phyloP scores from a whole-genome alignment of 2,888 invertebrate species.

The Maniola hyperantus region DNA sequence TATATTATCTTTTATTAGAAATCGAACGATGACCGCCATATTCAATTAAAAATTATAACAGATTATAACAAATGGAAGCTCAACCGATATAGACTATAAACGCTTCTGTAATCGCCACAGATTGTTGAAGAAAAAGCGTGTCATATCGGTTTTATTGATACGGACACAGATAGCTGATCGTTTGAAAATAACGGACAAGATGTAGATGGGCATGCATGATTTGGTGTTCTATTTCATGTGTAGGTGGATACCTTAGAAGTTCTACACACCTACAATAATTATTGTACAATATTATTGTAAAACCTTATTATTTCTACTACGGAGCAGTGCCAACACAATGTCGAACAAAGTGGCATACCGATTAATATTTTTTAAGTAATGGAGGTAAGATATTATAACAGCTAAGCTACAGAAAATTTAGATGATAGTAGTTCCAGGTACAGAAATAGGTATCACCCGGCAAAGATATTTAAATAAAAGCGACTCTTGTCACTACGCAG shows the following conservation, averaged over 20 bases:
- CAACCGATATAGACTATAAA: constrained; percentile 52
- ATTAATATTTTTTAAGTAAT: no score
- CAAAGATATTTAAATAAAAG: no score
- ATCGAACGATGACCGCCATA: constrained; percentile 41
- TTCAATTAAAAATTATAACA: constrained; percentile 43
- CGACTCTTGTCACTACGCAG: no score
- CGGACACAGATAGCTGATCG: constrained; percentile 26
- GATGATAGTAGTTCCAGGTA: no score
- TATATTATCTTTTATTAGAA: constrained; percentile 25
- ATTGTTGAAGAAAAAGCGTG: constrained; percentile 71
- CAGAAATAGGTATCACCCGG: no score
- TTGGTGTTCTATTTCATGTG: background rate
- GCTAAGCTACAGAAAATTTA: no score
- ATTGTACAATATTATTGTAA: background rate
- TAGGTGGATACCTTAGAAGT: background rate
- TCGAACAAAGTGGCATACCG: no score
- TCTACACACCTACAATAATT: background rate
- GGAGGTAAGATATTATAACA: no score
- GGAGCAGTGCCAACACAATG: no score
- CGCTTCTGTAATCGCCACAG: constrained; percentile 72
- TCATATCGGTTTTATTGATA: constrained; percentile 54
- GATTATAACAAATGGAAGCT: constrained; percentile 62
- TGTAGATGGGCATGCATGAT: background rate
- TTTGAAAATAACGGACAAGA: constrained; percentile 20
- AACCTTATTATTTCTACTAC: no score